Evolutionary conservation across 2,797 vertebrate species (phyloP), one percentile per base, ranked within the genome.

Genomic region (Erethizon dorsatum): DNA sequence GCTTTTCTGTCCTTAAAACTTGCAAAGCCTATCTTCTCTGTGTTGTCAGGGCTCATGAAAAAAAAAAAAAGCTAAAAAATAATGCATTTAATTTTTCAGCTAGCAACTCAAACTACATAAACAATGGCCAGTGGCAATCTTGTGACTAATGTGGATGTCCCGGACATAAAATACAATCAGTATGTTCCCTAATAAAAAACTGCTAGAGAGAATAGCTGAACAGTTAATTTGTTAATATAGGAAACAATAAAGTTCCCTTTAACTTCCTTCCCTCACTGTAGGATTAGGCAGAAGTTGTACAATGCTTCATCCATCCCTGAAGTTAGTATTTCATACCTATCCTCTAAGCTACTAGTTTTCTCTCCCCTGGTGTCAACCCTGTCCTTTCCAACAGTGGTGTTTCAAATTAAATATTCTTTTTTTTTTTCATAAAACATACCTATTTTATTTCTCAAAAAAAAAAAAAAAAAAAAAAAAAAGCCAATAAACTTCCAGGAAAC

Each of bases 211-310:
- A 83, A 91, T 9, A 92, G 69, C 61, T 83, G 22, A 87, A 26
- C 69, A 94, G 85, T 84, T 96, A 91, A 71, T 91, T 94, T 94
- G 73, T 94, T 90, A 92, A 94, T 77, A 88, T 5, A 78, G 18
- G 52, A n/a, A 93, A 20, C 69, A 90, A 13, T 31, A 89, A 84
- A 86, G 80, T 94, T 92, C 71, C 73, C 47, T 80, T 87, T 91
- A 79, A 88, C 73, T 26, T 67, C 75, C 14, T 17, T 83, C 59
- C n/a, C 45, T 83, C 33, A 45, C 2, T 26, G 18, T 56, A 24
- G 56, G 54, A 87, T 93, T 84, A 79, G 90, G 91, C 77, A 88
- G 52, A 41, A 33, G 22, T 83, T 95, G 80, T 85, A 37, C 33
- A 88, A 90, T 17, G 52, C 24, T 88, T 91, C 69, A 73, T 41